phyloP scores from a whole-genome alignment of 1,140 invertebrate genomes.

The Fopius arisanus region DNA sequence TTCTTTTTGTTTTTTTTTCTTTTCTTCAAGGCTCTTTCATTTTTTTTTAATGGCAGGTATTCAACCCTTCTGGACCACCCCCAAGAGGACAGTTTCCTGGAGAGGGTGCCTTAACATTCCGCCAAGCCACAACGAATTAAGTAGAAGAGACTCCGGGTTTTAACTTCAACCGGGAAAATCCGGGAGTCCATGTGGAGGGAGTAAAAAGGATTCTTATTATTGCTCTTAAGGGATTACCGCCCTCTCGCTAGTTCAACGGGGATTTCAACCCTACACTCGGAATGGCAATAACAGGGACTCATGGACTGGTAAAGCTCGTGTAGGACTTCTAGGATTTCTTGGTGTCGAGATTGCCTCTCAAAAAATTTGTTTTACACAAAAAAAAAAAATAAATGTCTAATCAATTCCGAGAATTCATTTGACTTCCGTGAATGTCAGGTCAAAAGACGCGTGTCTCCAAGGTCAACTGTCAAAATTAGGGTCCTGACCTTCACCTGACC shows the following conservation, averaged over 20 bases:
- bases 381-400: too few relatives aligned
- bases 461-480: too few relatives aligned
- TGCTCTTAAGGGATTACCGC: constrained; percentile 11
- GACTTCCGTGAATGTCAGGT: too few relatives aligned
- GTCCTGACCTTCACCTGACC: too few relatives aligned
- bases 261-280: constrained; percentile 6
- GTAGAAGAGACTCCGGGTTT: neutral
- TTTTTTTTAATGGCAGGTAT: neutral
- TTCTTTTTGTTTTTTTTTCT: neutral
- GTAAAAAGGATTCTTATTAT: constrained; percentile 11
- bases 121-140: constrained; percentile 5
- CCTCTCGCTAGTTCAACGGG: constrained; percentile 4
- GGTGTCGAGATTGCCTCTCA: too few relatives aligned
- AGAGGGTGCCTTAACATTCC: constrained; percentile 9
- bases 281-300: neutral
- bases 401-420: too few relatives aligned
- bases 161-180: neutral
- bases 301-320: neutral
- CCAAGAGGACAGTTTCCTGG: neutral
- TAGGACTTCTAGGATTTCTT: neutral
- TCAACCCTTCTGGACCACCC: constrained; percentile 7
- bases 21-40: neutral
- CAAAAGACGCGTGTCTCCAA: too few relatives aligned
- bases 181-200: neutral
- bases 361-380: too few relatives aligned